These are phyloP conservation scores for Cryptotis parvus DNA, from an alignment of 2,113 vertebrate genomes.

Conservation along the genomic window DNA sequence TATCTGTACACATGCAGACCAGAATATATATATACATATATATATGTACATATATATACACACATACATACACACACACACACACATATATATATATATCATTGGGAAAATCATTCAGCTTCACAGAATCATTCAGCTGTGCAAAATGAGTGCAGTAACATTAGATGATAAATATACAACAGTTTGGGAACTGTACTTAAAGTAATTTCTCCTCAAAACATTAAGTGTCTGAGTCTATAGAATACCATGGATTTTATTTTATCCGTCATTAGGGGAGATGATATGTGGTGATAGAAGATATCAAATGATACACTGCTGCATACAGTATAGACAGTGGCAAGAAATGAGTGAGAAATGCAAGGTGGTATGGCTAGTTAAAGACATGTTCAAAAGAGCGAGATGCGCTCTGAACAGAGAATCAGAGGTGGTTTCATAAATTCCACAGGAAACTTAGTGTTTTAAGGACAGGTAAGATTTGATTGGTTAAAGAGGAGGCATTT, in stretches of 20 bases:
- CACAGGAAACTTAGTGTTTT: not conserved
- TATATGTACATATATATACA: no score
- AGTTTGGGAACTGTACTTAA: conserved; percentile 1
- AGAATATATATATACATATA: no score
- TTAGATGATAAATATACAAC: not conserved
- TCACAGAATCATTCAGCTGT: no score
- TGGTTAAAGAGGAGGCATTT: not conserved
- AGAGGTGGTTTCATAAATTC: not conserved
- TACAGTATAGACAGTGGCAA: not conserved
- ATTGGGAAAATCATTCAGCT: conserved; percentile 1
- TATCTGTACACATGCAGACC: no score
- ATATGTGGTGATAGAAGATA: not conserved
- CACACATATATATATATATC: no score
- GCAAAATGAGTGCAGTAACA: no score
- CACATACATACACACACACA: no score
- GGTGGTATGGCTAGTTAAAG: not conserved
- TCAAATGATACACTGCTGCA: not conserved
- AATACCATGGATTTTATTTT: not conserved
- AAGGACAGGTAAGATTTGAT: not conserved
- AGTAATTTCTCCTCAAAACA: not conserved
- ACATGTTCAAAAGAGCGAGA: not conserved
- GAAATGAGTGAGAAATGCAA: no score
- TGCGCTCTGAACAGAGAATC: not conserved
- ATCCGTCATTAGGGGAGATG: not conserved
- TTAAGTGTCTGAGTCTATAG: not conserved